Conservation (phyloP, 2,888 invertebrate genomes). For the Bombyx huttoni region DNA sequence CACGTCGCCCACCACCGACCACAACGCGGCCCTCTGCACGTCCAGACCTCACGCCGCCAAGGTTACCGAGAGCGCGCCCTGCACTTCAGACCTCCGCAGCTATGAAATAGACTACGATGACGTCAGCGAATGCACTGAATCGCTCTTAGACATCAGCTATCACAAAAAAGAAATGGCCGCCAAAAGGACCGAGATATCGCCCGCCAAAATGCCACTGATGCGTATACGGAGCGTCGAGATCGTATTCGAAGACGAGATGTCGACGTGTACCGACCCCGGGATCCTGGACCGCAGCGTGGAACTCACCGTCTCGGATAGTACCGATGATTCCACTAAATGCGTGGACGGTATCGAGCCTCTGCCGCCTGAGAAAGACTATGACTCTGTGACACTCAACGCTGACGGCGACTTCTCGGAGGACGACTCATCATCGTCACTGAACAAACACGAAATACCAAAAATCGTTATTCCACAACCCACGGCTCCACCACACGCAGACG, state of each 20-base stretch:
- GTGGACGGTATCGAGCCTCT: conserved; percentile 49
- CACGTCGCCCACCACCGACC: too few species aligned
- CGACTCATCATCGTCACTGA: conserved; percentile 33
- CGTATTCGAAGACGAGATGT: conserved; percentile 62
- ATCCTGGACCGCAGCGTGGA: conserved; percentile 49
- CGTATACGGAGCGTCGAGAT: conserved; percentile 63
- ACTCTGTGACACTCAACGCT: conserved; percentile 52
- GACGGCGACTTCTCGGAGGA: conserved; percentile 55
- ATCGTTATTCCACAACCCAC: conserved; percentile 16
- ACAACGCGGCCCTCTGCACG: conserved; percentile 29
- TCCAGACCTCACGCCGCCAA: conserved; percentile 28
- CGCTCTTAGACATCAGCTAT: conserved; percentile 26
- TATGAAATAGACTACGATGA: conserved; percentile 65
- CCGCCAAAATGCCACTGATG: conserved; percentile 58
- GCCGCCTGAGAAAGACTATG: conserved; percentile 38
- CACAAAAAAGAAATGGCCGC: conserved; percentile 39
- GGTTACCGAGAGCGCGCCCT: conserved; percentile 50
- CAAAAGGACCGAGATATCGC: conserved; percentile 55
- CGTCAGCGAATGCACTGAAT: conserved; percentile 52
- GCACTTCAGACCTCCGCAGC: conserved; percentile 48
- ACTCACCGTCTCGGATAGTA: conserved; percentile 43
- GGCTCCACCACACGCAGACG: conserved; percentile 23
- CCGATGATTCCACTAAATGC: conserved; percentile 62
- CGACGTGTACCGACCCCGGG: conserved; percentile 50
- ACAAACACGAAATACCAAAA: conserved; percentile 23